Evolutionary conservation across 2,888 invertebrate species (phyloP).

Genomic region (Epinotia ramella): DNA sequence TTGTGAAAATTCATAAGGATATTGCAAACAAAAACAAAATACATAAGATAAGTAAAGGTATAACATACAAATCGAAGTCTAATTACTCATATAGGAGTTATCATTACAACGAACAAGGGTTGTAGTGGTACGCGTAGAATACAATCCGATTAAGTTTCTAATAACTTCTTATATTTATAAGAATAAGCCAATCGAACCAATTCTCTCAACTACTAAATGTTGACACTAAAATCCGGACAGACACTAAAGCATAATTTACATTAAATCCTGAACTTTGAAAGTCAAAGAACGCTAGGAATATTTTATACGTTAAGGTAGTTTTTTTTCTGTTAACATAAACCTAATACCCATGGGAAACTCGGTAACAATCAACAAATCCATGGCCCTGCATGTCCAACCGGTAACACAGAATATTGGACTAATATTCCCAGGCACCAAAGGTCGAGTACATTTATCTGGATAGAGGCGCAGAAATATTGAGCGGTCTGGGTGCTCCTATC

Average conservation of each 20-base stretch:
- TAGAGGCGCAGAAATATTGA: conserved; percentile 81
- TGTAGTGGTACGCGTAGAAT: not conserved
- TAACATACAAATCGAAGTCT: not conserved
- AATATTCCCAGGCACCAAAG: conserved; percentile 46
- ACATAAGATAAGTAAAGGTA: not conserved
- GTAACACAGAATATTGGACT: conserved; percentile 24
- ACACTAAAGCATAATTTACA: not conserved
- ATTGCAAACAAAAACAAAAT: no score
- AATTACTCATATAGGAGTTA: not conserved
- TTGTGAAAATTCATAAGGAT: not conserved
- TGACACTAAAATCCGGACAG: not conserved
- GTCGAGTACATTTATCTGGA: conserved; percentile 77
- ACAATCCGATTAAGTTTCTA: not conserved
- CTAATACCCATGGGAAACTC: conserved; percentile 23
- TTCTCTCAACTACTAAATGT: not conserved
- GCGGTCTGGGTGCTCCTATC: conserved; percentile 67
- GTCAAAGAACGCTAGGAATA: not conserved
- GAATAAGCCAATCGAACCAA: not conserved
- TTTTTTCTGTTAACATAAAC: not conserved
- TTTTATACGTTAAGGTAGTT: not conserved
- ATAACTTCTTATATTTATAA: not conserved
- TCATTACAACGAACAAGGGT: not conserved
- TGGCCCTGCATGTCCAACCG: not conserved
- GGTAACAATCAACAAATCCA: conserved; percentile 14
- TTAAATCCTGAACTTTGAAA: not conserved